Evolutionary conservation across 2,888 invertebrate species (phyloP).

Genomic region (Thyatira batis): DNA sequence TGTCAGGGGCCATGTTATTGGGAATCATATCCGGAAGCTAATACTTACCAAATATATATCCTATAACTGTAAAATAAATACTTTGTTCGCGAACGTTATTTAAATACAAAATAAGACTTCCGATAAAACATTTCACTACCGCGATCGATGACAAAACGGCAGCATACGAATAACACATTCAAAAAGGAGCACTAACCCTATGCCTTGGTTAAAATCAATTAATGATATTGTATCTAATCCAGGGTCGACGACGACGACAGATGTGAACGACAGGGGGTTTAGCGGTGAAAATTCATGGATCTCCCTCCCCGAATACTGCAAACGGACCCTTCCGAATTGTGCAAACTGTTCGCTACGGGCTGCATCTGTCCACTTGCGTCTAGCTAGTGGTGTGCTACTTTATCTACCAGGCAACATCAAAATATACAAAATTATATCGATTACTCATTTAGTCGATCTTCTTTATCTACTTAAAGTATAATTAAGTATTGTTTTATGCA

Average conservation of each 20-base stretch:
- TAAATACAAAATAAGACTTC: slow-evolving; percentile 4
- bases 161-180: slow-evolving; percentile 52
- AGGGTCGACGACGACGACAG: slow-evolving; percentile 67
- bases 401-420: too few relatives aligned
- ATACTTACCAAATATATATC: neutral
- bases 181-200: slow-evolving; percentile 63
- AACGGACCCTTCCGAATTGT: slow-evolving; percentile 71
- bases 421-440: slow-evolving; percentile 17
- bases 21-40: slow-evolving; percentile 27
- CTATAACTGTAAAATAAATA: too few relatives aligned
- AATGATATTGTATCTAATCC: slow-evolving; percentile 77
- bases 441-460: slow-evolving; percentile 24
- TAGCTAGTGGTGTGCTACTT: slow-evolving; percentile 28
- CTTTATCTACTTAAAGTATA: neutral
- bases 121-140: too few relatives aligned
- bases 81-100: slow-evolving; percentile 2
- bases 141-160: slow-evolving; percentile 10
- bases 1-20: slow-evolving; percentile 30
- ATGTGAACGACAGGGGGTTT: slow-evolving; percentile 75
- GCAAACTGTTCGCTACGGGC: slow-evolving; percentile 69
- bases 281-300: slow-evolving; percentile 66
- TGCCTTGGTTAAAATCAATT: slow-evolving; percentile 68
- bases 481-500: neutral
- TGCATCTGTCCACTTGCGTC: slow-evolving; percentile 78
- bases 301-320: slow-evolving; percentile 58